Percentiles rank a stretch among this genome's conserved stretches.
Conservation (phyloP, 1,140 invertebrate species). For the Euborellia annulipes region DNA sequence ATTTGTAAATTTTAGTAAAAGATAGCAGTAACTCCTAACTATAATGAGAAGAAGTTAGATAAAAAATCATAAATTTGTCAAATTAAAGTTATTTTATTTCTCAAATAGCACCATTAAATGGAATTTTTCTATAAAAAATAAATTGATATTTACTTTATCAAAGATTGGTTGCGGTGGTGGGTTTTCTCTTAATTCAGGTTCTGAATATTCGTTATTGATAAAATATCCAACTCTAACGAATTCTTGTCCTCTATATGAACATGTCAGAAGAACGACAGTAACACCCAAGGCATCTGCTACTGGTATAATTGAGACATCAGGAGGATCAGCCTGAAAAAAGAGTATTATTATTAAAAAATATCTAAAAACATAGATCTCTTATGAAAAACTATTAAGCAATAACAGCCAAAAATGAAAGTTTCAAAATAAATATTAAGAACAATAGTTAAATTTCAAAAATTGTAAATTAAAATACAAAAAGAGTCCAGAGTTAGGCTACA, state of each 20-base stretch:
- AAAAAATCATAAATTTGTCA: too few relatives aligned
- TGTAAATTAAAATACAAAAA: too few relatives aligned
- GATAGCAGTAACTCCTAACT: too few relatives aligned
- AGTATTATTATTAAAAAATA: conserved; percentile 10
- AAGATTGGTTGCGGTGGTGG: conserved; percentile 82
- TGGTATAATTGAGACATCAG: conserved; percentile 84
- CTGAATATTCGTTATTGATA: conserved; percentile 95
- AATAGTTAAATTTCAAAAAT: too few relatives aligned
- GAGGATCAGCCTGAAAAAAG: conserved; percentile 72
- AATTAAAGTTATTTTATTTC: too few relatives aligned
- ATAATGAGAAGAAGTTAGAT: too few relatives aligned
- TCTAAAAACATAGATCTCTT: too few relatives aligned
- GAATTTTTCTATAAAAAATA: too few relatives aligned
- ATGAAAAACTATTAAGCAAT: conserved; percentile 2
- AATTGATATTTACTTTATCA: conserved; percentile 56
- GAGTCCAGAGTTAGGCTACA: too few relatives aligned
- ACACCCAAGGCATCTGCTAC: conserved; percentile 92
- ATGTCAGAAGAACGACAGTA: conserved; percentile 90
- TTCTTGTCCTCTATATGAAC: conserved; percentile 83
- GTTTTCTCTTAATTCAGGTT: conserved; percentile 86
- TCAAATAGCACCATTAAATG: too few relatives aligned
- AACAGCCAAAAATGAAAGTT: neutral
- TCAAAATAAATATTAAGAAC: neutral
- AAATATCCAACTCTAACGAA: conserved; percentile 98
- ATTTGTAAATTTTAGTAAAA: too few relatives aligned